Conservation (phyloP, 2,888 invertebrate genomes). For the Trisateles emortualis region DNA sequence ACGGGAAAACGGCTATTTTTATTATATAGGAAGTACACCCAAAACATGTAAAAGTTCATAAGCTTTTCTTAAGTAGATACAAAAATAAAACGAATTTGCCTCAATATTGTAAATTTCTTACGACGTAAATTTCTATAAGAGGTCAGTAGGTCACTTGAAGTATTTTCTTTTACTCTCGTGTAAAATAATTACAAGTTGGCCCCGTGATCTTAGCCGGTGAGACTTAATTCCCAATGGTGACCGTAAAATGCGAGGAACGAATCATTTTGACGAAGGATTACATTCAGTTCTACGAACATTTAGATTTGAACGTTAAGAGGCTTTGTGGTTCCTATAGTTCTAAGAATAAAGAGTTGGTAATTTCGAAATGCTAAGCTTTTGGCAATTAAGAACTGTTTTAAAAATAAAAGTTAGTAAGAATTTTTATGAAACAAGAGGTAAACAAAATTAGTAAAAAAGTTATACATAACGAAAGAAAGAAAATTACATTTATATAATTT, state of each 20-base stretch:
- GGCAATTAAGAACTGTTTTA: neutral
- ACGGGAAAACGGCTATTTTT: too few species aligned
- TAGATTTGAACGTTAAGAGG: neutral
- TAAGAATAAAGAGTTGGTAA: neutral
- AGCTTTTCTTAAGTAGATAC: neutral
- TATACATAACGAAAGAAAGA: too few species aligned
- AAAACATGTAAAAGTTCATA: neutral
- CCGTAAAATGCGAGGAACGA: slow-evolving; percentile 5
- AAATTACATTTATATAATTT: too few species aligned
- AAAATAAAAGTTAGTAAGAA: neutral
- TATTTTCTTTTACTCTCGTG: slow-evolving; percentile 2
- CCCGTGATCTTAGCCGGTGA: slow-evolving; percentile 2
- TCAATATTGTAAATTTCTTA: neutral
- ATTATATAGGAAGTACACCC: neutral
- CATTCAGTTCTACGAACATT: neutral
- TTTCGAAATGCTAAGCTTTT: neutral
- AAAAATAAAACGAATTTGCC: neutral
- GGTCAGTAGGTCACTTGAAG: slow-evolving; percentile 33
- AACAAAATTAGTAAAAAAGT: too few species aligned
- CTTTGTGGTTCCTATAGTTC: neutral
- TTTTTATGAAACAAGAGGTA: too few species aligned
- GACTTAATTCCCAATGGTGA: neutral
- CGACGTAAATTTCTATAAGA: slow-evolving; percentile 16
- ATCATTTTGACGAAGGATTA: neutral
- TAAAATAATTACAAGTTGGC: slow-evolving; percentile 5